Evolutionary conservation across 2,888 invertebrate genomes (phyloP).

Genomic region (Celastrina argiolus): DNA sequence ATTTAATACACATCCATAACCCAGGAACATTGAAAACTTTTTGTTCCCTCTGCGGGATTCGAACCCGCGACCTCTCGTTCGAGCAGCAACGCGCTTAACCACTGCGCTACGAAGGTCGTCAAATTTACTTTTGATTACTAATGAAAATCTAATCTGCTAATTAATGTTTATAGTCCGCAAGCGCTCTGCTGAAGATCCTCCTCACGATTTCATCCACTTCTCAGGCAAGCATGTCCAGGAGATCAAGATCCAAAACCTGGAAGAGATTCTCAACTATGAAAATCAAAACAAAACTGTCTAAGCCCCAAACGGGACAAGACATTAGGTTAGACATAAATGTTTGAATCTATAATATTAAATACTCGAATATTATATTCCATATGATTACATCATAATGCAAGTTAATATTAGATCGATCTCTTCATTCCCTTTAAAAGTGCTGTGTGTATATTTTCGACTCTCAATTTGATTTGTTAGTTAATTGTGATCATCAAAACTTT

Average conservation of each 20-base stretch:
- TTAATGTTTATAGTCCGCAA: constrained; percentile 76
- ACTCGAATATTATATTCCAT: constrained; percentile 18
- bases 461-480: not conserved
- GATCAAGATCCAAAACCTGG: constrained; percentile 84
- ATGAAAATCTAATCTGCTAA: not conserved
- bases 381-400: not conserved
- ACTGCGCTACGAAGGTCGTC: too few species aligned
- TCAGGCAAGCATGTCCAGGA: constrained; percentile 86
- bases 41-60: too few species aligned
- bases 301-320: not conserved
- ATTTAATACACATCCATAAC: too few species aligned
- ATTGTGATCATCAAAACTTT: not conserved
- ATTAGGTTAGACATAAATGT: constrained; percentile 11
- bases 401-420: constrained; percentile 8
- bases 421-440: not conserved
- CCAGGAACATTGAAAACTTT: too few species aligned
- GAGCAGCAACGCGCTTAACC: too few species aligned
- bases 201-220: constrained; percentile 84
- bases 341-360: constrained; percentile 12
- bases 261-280: constrained; percentile 77
- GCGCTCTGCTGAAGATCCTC: constrained; percentile 68
- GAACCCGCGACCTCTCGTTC: too few species aligned
- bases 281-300: constrained; percentile 37
- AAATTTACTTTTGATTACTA: not conserved
- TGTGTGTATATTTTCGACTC: not conserved